Evolutionary conservation across 2,797 vertebrate genomes (phyloP), one percentile per base, ranked within the genome.

Genomic region (Notolepis coatsorum): DNA sequence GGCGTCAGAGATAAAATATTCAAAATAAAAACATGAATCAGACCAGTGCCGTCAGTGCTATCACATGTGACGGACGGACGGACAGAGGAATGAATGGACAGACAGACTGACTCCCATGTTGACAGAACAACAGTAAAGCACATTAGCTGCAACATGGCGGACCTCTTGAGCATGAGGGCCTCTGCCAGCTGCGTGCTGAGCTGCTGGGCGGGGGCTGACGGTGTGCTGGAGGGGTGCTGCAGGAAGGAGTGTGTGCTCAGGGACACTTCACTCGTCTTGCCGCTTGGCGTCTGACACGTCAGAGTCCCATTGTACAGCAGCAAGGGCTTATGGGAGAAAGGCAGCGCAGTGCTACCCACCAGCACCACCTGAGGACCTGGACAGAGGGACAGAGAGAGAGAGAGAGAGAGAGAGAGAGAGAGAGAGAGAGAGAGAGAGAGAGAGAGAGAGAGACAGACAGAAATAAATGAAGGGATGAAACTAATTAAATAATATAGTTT

Each of bases 281-380:
- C 97, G 17, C 94, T 99, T n/a, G 92, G 91, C 1, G 96, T 99
- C 91, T 99, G 98, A 86, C 97, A 99, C 0, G 95, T 98, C 83
- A 99, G 59, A 76, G 96, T 95, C 33, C 97, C 96, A 1, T 98
- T 97, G 84, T 97, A 91, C 41, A 99, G 69, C 59, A 99, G 93
- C 87, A 99, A 82, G 82, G 97, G 97, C 72, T 95, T 99, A 57
- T 98, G 94, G 76, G 94, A 96, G 85, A 95, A 98, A 9, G 95
- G 96, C 47, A 99, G 90, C 21, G 94, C 87, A 0, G 92, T 98
- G 75, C 87, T 89, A 38, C 96, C 98, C 54, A 95, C 96, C 76
- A 96, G 85, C 78, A 97, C 91, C 73, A 97, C 90, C 86, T 84
- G 94, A 15, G 95, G 95, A 9, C 97, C 97, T 99, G 64, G 15